Percentiles rank a stretch among this genome's conserved stretches.
phyloP scores from a whole-genome alignment of 2,797 vertebrate species.

The Hydrocynus forskahlii region DNA sequence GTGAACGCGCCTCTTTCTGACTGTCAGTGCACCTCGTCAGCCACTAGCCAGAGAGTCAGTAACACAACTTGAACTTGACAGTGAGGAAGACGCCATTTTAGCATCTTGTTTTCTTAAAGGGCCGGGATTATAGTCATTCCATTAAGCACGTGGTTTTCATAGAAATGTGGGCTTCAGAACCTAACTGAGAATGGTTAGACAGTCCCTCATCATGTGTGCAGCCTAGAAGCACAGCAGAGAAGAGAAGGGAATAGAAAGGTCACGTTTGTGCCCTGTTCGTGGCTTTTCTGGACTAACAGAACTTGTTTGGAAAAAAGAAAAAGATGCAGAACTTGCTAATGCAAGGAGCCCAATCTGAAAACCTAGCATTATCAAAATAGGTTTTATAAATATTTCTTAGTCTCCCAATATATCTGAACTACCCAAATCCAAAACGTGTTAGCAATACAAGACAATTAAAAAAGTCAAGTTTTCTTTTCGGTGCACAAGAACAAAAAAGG shows the following conservation, averaged over 20 bases:
- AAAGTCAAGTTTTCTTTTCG: background rate
- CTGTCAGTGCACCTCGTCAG: background rate
- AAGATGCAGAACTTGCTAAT: background rate
- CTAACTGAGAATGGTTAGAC: background rate
- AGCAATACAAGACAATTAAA: background rate
- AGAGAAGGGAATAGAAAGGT: background rate
- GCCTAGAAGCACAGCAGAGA: background rate
- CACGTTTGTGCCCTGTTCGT: background rate
- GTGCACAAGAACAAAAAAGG: background rate
- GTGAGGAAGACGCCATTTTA: slow-evolving; percentile 80
- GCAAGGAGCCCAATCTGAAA: background rate
- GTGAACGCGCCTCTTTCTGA: slow-evolving; percentile 44
- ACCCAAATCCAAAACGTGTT: background rate
- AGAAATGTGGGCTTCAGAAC: background rate
- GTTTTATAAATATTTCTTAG: too few relatives aligned
- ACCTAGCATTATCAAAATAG: too few relatives aligned
- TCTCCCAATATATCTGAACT: too few relatives aligned
- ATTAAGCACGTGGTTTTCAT: background rate
- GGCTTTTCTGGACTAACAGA: background rate
- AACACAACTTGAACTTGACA: slow-evolving; percentile 83
- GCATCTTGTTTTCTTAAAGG: slow-evolving; percentile 62
- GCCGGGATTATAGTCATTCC: background rate
- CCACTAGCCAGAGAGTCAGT: slow-evolving; percentile 46
- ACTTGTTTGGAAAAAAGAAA: background rate
- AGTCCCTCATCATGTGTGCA: background rate